Evolutionary conservation across 1,140 invertebrate species (phyloP).

Genomic region (Zophobas morio): DNA sequence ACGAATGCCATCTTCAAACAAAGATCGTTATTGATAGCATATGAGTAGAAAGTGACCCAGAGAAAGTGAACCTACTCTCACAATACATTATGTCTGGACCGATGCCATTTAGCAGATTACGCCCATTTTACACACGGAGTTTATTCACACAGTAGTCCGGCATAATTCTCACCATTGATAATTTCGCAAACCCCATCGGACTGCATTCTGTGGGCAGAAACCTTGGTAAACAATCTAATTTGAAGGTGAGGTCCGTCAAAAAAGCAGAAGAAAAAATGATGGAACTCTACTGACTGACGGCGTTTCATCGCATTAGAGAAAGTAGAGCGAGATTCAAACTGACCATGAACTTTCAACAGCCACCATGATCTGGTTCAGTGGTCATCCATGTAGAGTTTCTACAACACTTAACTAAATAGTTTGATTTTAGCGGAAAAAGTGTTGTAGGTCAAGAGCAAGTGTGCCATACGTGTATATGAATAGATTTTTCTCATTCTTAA

Average conservation of each 20-base stretch:
- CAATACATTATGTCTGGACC: conserved; percentile 31
- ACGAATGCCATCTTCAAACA: conserved; percentile 31
- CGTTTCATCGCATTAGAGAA: conserved; percentile 11
- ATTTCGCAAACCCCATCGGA: neutral
- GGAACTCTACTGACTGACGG: neutral
- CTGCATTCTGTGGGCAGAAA: neutral
- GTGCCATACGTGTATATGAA: conserved; percentile 10
- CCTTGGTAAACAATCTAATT: conserved; percentile 11
- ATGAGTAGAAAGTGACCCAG: conserved; percentile 45
- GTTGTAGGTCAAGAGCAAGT: conserved; percentile 35
- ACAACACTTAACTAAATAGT: conserved; percentile 14
- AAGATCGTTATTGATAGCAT: conserved; percentile 22
- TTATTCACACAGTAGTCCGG: too few relatives aligned
- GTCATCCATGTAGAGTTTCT: conserved; percentile 10
- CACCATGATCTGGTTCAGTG: conserved; percentile 34
- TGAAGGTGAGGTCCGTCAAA: neutral
- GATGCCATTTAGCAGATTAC: conserved; percentile 23
- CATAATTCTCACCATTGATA: too few relatives aligned
- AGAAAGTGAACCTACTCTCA: conserved; percentile 44
- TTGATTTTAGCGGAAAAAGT: conserved; percentile 7
- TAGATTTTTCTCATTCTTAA: conserved; percentile 9
- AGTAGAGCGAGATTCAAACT: conserved; percentile 37
- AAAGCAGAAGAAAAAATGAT: neutral
- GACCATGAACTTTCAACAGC: conserved; percentile 46
- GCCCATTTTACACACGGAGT: neutral